Evolutionary conservation across 2,113 vertebrate species (phyloP).

Genomic region (Origma solitaria): DNA sequence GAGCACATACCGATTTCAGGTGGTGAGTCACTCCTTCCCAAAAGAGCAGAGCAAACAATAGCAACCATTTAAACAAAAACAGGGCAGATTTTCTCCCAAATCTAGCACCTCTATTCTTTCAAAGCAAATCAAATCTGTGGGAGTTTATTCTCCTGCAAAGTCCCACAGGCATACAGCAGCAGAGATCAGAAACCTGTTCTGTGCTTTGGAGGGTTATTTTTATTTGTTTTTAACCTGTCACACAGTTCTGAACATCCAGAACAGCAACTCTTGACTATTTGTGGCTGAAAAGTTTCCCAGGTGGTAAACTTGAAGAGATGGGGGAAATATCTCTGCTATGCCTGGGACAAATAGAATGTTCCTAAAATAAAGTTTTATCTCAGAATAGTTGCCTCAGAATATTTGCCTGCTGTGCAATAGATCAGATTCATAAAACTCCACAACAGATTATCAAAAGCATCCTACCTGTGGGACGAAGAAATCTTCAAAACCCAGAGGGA

Average conservation of each 20-base stretch:
- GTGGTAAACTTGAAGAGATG: neutral
- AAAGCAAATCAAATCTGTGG: neutral
- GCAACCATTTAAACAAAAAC: neutral
- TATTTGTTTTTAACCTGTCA: slow-evolving; percentile 7
- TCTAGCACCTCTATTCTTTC: neutral
- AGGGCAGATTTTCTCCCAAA: neutral
- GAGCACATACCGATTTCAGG: neutral
- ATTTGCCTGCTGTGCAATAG: neutral
- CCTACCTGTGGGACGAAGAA: neutral
- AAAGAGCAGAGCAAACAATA: slow-evolving; percentile 16
- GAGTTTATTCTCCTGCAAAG: neutral
- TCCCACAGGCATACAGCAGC: neutral
- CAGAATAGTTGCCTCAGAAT: neutral
- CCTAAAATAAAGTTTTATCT: neutral
- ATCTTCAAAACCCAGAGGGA: neutral
- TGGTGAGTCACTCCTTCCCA: slow-evolving; percentile 13
- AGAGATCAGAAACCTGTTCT: neutral
- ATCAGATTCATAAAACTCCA: neutral
- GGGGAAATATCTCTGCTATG: neutral
- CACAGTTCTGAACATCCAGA: neutral
- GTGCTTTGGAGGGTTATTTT: neutral
- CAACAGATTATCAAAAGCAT: neutral
- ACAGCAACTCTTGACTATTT: neutral
- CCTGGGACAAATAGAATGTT: neutral
- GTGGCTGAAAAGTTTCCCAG: neutral